Percentiles rank a stretch among this genome's conserved stretches.
phyloP scores from a whole-genome alignment of 2,888 invertebrate species.

The Latrodectus elegans region DNA sequence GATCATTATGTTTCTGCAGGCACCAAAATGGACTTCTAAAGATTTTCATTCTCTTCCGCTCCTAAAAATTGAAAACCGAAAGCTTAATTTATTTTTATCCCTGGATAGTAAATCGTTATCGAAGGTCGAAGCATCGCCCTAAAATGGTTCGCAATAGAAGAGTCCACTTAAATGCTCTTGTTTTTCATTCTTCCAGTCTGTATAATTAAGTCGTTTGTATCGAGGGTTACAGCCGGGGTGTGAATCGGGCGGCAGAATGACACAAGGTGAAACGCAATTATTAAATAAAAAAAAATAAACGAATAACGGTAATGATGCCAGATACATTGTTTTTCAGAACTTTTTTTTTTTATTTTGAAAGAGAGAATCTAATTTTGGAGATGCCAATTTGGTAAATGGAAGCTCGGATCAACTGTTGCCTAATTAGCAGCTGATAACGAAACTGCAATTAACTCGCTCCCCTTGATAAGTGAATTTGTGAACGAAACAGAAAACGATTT shows the following conservation, averaged over 20 bases:
- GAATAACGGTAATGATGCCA: slow-evolving; percentile 9
- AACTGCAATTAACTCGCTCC: slow-evolving; percentile 13
- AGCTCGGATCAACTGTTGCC: slow-evolving; percentile 15
- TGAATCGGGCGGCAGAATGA: not conserved
- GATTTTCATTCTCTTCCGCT: not conserved
- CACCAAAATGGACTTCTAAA: not conserved
- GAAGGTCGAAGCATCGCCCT: not conserved
- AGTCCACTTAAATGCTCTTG: not conserved
- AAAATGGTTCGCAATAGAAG: not conserved
- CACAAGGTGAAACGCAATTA: not conserved
- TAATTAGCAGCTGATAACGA: slow-evolving; percentile 35
- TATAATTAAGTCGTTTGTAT: slow-evolving; percentile 5
- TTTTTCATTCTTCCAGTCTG: not conserved
- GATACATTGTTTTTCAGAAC: not conserved
- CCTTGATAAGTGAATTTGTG: slow-evolving; percentile 7
- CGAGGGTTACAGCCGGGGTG: not conserved
- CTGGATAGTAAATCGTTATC: not conserved
- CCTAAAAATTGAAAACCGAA: not conserved
- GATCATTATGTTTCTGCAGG: not conserved
- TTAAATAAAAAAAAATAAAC: not conserved
- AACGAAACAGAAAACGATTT: not conserved
- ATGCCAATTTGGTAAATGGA: slow-evolving; percentile 11
- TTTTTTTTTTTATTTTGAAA: slow-evolving; percentile 28
- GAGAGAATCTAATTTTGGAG: not conserved
- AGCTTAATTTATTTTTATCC: not conserved